Percentiles rank a stretch among this genome's conserved stretches.
Conservation (phyloP, 1,140 invertebrate genomes). For the Coenobita brevimanus region DNA sequence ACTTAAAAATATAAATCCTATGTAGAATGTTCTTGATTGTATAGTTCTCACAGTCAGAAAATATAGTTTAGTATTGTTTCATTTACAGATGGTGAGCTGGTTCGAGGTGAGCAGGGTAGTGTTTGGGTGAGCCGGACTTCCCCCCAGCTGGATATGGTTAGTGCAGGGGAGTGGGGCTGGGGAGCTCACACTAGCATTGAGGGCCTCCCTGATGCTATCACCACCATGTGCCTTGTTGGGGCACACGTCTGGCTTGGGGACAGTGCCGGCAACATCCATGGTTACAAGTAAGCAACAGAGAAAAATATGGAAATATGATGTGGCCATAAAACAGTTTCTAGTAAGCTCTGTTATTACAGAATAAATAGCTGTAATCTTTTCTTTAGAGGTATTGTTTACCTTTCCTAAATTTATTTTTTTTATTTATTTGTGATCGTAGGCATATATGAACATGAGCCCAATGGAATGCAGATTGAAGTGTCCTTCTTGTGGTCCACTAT, state of each 20-base stretch:
- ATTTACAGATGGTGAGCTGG: conserved; percentile 72
- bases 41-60: background rate
- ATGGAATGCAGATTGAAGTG: too few relatives aligned
- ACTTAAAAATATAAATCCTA: too few relatives aligned
- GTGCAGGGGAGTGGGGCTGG: conserved; percentile 73
- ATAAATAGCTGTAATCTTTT: too few relatives aligned
- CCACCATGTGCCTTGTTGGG: conserved; percentile 75
- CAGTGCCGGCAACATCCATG: conserved; percentile 84
- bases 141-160: conserved; percentile 80
- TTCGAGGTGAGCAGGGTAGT: conserved; percentile 75
- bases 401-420: too few relatives aligned
- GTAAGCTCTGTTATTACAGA: too few relatives aligned
- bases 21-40: too few relatives aligned
- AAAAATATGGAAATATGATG: too few relatives aligned
- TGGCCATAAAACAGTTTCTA: too few relatives aligned
- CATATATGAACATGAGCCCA: too few relatives aligned
- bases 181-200: conserved; percentile 62
- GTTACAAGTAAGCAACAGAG: conserved; percentile 84
- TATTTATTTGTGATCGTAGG: too few relatives aligned
- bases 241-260: conserved; percentile 90
- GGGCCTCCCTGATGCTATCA: conserved; percentile 70
- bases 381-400: too few relatives aligned
- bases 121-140: conserved; percentile 84
- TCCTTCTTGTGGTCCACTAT: too few relatives aligned
- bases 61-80: conserved; percentile 3